Conservation (phyloP, 2,797 vertebrate genomes). For the Microctenopoma stevenorrisi region DNA sequence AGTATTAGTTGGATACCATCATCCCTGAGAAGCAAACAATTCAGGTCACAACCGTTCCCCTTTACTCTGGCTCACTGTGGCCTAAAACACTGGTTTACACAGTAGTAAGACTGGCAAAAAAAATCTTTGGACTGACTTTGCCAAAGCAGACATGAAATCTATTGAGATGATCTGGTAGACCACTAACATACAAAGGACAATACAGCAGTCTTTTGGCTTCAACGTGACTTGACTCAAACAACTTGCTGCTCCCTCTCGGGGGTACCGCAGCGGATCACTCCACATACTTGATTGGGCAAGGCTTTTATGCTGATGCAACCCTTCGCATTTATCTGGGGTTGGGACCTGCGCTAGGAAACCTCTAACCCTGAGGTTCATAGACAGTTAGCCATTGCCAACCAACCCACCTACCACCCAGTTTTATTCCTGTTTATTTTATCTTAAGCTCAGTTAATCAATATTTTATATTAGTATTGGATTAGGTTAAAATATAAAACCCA, state of each 20-base stretch:
- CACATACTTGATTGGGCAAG: too few species aligned
- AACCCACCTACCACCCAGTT: not conserved
- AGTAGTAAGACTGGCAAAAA: not conserved
- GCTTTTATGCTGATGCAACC: too few species aligned
- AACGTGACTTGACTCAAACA: not conserved
- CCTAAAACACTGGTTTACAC: not conserved
- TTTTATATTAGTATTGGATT: not conserved
- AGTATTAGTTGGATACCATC: constrained; percentile 19
- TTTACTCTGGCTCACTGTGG: constrained; percentile 1
- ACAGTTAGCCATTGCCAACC: too few species aligned
- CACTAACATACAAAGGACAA: constrained; percentile 20
- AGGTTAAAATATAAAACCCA: not conserved
- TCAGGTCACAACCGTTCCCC: constrained; percentile 3
- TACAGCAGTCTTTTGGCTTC: constrained; percentile 6
- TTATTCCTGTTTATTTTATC: not conserved
- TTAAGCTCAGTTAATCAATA: not conserved
- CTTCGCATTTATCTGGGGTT: too few species aligned
- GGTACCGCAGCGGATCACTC: too few species aligned
- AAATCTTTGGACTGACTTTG: not conserved
- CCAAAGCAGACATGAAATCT: constrained; percentile 1
- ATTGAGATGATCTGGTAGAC: constrained; percentile 16
- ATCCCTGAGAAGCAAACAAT: constrained; percentile 26
- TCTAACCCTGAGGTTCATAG: too few species aligned
- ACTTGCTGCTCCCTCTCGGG: too few species aligned
- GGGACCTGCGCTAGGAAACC: too few species aligned